Conservation (phyloP, 2,797 vertebrate genomes). For the Nyctibius grandis region DNA sequence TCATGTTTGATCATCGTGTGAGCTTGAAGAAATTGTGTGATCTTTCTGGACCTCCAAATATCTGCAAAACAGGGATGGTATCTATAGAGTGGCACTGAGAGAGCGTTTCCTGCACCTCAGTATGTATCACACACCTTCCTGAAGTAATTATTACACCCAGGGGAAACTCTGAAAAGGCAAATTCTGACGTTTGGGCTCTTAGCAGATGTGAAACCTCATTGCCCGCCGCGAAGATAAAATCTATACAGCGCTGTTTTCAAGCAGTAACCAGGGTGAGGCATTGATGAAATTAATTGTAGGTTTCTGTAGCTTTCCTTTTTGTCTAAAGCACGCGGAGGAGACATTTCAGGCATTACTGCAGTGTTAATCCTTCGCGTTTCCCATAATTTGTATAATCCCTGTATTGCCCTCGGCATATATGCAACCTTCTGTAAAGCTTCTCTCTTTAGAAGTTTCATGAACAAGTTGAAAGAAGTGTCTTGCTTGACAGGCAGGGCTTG, state of each 20-base stretch:
- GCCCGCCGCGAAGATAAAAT: background rate
- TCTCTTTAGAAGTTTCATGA: background rate
- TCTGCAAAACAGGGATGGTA: background rate
- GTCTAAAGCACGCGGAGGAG: background rate
- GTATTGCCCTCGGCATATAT: background rate
- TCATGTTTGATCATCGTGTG: background rate
- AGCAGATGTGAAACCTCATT: background rate
- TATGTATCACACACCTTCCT: background rate
- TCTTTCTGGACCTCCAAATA: background rate
- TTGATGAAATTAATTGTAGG: background rate
- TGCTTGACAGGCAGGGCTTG: background rate
- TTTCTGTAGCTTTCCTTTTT: background rate
- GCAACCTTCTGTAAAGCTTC: background rate
- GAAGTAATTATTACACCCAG: background rate
- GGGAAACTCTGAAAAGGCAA: background rate
- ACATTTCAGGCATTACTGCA: background rate
- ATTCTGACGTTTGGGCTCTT: background rate
- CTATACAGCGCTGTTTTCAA: background rate
- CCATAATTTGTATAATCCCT: slow-evolving; percentile 11
- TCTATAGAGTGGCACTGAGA: background rate
- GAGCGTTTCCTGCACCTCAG: background rate
- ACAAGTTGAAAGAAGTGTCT: background rate
- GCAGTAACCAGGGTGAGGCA: background rate
- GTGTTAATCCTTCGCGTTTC: background rate
- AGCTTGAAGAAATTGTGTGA: background rate